phyloP scores from a whole-genome alignment of 2,888 invertebrate genomes.

The Ormyrus labotus region DNA sequence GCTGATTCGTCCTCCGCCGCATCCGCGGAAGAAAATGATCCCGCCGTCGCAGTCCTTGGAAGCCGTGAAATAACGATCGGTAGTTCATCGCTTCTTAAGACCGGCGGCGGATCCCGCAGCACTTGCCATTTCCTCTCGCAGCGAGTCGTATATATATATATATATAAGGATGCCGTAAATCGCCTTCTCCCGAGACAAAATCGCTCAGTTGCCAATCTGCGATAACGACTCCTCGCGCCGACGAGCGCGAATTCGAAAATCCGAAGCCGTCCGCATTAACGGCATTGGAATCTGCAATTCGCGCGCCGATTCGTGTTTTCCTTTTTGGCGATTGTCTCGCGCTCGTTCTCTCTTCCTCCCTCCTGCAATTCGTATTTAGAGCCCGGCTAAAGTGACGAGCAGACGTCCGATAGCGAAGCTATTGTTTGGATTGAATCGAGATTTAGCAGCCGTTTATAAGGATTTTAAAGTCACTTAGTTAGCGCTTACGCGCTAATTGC shows the following conservation, averaged over 20 bases:
- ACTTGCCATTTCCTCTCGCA: slow-evolving; percentile 45
- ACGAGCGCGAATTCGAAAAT: slow-evolving; percentile 24
- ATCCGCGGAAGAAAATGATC: too few relatives aligned
- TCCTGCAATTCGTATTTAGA: too few relatives aligned
- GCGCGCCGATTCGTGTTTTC: not conserved
- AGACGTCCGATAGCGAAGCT: too few relatives aligned
- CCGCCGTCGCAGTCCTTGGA: too few relatives aligned
- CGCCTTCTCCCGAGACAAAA: slow-evolving; percentile 37
- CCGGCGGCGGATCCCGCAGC: slow-evolving; percentile 14
- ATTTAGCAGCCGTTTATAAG: too few relatives aligned
- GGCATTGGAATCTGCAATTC: slow-evolving; percentile 44
- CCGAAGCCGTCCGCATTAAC: slow-evolving; percentile 44
- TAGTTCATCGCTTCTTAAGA: not conserved
- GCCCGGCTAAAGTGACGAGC: too few relatives aligned
- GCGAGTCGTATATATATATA: not conserved
- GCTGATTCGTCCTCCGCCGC: too few relatives aligned
- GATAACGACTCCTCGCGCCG: slow-evolving; percentile 31
- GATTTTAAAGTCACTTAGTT: too few relatives aligned
- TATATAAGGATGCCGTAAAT: slow-evolving; percentile 27
- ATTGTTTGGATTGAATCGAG: too few relatives aligned
- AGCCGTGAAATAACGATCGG: slow-evolving; percentile 31
- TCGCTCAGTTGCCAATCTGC: slow-evolving; percentile 43
- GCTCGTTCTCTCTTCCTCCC: not conserved
- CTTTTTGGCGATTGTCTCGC: slow-evolving; percentile 3
- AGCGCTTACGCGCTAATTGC: too few relatives aligned